Evolutionary conservation across 1,140 invertebrate species (phyloP), one percentile per base, ranked within the genome.

Genomic region (Harpegnathos saltator): DNA sequence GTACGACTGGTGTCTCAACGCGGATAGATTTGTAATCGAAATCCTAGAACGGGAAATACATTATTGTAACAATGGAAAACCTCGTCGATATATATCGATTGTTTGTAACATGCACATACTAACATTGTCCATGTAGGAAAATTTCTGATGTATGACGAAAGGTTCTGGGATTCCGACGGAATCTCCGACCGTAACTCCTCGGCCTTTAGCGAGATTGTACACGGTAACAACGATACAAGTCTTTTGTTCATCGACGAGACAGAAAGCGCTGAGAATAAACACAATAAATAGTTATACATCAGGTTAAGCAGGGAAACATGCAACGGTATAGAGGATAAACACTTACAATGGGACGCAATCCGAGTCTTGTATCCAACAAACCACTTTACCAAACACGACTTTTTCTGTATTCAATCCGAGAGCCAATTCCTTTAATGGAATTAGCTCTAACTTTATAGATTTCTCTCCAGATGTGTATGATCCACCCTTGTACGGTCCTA

Each of bases 151-250:
- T 24, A 95, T 95, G n/a, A 97, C 88, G 89, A 93, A 95, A 0
- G 98, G 98, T 91, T 98, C 97, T 0, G 97, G 96, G 84, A 98
- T 96, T 1, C 97, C 96, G 14, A 98, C 96, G 48, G 96, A 96
- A 94, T 98, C 97, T 1, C 97, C 98, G 72, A 98, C 97, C 75
- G 97, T 97, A 61, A 97, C 96, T 54, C 97, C 97, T 91, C 96
- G 96, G 3, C 97, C 97, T 91, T 96, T 95, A 26, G 97, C 97
- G 91, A 98, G 95, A 94, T 98, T 98, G 93, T 98, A 98, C 48
- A 98, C 95, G 0, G 96, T 97, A 54, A 98, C 97, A 33, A 96
- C 95, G 48, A 97, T 93, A 90, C 97, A 97, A 0, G 94, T 94
- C 92, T 96, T 95, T 50, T 96, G 95, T 85, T 96, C 95, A 93